These are phyloP conservation scores for Linurgus olivaceus DNA, from an alignment of 2,797 vertebrate species.

Conservation along the genomic window DNA sequence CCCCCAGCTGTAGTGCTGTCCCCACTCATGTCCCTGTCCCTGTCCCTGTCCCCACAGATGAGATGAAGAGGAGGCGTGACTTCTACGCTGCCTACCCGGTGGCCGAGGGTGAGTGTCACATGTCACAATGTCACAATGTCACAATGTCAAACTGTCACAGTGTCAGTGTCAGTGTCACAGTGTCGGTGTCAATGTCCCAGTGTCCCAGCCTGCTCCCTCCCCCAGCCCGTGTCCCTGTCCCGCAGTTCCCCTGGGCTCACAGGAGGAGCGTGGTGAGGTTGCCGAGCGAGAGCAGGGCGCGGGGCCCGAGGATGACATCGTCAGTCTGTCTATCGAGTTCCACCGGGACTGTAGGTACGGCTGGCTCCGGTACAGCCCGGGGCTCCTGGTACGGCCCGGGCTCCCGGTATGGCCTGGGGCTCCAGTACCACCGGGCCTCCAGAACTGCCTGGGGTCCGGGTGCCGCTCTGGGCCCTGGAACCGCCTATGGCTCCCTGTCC, in stretches of 20 bases:
- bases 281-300: slow-evolving; percentile 71
- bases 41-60: slow-evolving; percentile 66
- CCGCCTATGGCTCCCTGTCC: neutral
- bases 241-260: slow-evolving; percentile 49
- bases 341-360: slow-evolving; percentile 70
- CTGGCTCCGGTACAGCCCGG: neutral
- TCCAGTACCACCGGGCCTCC: too few relatives aligned
- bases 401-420: neutral
- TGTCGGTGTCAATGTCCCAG: neutral
- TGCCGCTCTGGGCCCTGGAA: neutral
- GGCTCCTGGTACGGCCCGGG: too few relatives aligned
- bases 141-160: too few relatives aligned
- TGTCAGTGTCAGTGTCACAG: neutral
- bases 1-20: neutral
- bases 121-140: too few relatives aligned
- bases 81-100: slow-evolving; percentile 79
- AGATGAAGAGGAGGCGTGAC: slow-evolving; percentile 82
- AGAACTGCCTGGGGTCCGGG: too few relatives aligned
- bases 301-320: slow-evolving; percentile 78
- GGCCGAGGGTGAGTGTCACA: slow-evolving; percentile 73
- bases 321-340: slow-evolving; percentile 84
- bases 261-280: slow-evolving; percentile 74
- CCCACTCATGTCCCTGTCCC: neutral
- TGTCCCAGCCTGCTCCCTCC: too few relatives aligned
- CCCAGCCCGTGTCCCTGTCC: neutral